Evolutionary conservation across 2,888 invertebrate genomes (phyloP).

Genomic region (Ypsolopha scabrella): DNA sequence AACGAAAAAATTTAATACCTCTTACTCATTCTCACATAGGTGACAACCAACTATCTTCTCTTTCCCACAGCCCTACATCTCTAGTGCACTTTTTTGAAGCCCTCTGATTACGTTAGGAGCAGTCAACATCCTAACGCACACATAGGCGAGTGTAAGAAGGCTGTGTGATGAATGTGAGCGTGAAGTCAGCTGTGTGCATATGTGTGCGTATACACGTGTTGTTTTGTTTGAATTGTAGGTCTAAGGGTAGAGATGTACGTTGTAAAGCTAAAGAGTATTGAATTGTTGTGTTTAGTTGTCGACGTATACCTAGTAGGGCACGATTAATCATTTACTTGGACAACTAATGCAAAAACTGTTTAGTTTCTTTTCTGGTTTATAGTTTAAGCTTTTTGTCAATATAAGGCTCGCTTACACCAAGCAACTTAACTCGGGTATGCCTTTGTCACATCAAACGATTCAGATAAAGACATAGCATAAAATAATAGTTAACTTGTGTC

Average conservation of each 20-base stretch:
- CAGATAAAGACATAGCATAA: too few species aligned
- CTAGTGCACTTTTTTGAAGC: conserved; percentile 57
- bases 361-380: too few species aligned
- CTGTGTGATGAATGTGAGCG: conserved; percentile 24
- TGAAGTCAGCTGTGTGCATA: conserved; percentile 49
- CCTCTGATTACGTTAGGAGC: conserved; percentile 51
- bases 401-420: too few species aligned
- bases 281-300: not conserved
- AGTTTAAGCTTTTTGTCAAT: too few species aligned
- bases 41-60: conserved; percentile 17
- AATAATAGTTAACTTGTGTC: too few species aligned
- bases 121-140: conserved; percentile 42
- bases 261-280: not conserved
- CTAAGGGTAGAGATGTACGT: not conserved
- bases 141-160: conserved; percentile 13
- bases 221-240: conserved; percentile 4
- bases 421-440: too few species aligned
- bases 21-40: conserved; percentile 23
- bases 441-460: too few species aligned
- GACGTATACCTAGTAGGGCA: not conserved
- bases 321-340: too few species aligned
- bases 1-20: conserved; percentile 32
- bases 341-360: too few species aligned
- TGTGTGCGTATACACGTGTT: conserved; percentile 22
- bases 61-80: conserved; percentile 35